Evolutionary conservation across 2,797 vertebrate species (phyloP).

Genomic region (Sebastes baramenuke): DNA sequence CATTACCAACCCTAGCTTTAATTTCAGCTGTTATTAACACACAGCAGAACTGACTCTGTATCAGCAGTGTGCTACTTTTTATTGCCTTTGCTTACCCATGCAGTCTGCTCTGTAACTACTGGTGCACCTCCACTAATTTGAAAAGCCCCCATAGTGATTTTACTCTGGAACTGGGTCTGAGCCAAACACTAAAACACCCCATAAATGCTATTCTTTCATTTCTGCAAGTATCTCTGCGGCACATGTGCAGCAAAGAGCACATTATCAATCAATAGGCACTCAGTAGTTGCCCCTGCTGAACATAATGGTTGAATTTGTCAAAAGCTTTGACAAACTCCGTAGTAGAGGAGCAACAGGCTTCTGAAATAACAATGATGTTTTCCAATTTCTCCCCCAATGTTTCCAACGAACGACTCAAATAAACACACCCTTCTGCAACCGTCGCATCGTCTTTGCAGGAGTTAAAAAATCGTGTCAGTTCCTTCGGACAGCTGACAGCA

Average conservation of each 20-base stretch:
- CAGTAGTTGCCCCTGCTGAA: background rate
- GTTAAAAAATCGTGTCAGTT: background rate
- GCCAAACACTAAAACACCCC: background rate
- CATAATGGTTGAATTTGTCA: background rate
- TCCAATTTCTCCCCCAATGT: background rate
- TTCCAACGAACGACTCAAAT: background rate
- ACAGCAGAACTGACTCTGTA: background rate
- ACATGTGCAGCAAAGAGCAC: background rate
- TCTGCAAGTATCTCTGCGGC: background rate
- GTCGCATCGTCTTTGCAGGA: background rate
- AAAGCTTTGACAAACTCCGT: background rate
- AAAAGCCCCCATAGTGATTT: conserved; percentile 18
- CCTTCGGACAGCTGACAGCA: background rate
- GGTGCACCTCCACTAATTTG: background rate
- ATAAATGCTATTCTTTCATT: conserved; percentile 5
- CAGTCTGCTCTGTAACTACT: background rate
- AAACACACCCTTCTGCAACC: background rate
- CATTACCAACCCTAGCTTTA: background rate
- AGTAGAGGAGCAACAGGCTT: background rate
- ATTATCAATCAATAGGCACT: background rate
- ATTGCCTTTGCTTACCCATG: background rate
- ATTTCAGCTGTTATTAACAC: background rate
- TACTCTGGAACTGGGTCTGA: background rate
- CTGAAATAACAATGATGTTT: background rate
- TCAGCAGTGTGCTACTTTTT: background rate